Evolutionary conservation across 2,797 vertebrate genomes (phyloP), one percentile per base, ranked within the genome.

Genomic region (Hydrophis major): DNA sequence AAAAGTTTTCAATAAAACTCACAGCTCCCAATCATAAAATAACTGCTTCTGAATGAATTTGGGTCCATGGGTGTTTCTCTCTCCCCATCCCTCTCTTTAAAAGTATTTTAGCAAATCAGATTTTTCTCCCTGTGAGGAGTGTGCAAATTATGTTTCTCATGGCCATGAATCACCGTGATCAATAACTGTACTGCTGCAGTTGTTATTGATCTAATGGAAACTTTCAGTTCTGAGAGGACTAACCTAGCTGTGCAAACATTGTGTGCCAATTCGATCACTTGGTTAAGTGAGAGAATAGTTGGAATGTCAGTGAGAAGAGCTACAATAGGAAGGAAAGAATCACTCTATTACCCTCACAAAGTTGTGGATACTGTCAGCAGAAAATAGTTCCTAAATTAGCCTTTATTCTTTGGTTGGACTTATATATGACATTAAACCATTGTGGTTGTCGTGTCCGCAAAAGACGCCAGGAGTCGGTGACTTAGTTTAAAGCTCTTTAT

Each of bases 181-280:
- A 55, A 96, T 96, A 96, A 95, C 16, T 16, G 22, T 92, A 93
- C 86, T 57, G 87, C 92, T 94, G 92, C 90, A 91, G 94, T 93
- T 92, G 92, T 91, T 94, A 95, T 55, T 92, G 96, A 97, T 96
- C 94, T 90, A 94, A 95, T 89, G 92, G 94, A 95, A 96, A 42
- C 93, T 66, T 92, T 89, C 88, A 18, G 91, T 92, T 69, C 66
- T 5, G 47, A 55, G 27, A 66, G 92, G 78, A 6, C 0, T 88
- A 2, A 0, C 89, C 92, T 93, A 27, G 91, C 92, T 91, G 32
- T 56, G 57, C 93, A 69, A 93, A 92, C 91, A 11, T 42, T 89
- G 56, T 0, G 22, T 92, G 93, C 94, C 63, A 92, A 95, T 88
- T 12, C 2, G 3, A 94, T 89, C 88, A 88, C 88, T 94, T 4